Base-by-base conservation (phyloP, 2,113 vertebrate genomes). In the Aphyosemion australe region DNA sequence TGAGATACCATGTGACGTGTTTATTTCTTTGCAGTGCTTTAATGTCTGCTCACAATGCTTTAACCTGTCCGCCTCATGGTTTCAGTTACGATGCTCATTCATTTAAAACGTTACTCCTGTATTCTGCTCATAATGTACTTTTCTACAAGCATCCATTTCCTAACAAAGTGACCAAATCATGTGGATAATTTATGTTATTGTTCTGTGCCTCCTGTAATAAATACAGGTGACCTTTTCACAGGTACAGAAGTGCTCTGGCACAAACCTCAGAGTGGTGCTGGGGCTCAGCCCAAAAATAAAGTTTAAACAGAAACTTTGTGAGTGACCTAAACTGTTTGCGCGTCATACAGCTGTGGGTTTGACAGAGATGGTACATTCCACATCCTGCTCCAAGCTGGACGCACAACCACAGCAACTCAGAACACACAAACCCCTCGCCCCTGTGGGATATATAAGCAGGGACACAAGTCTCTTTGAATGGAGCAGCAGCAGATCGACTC, bases 341-440 rank as follows among this genome's bases (percentile, higher is more conserved):
- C 65, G 16, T 0, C 63, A 5, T 78, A 37, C 69, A 67, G 76
- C 63, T 52, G 72, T 72, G 83, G 74, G 19, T 80, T 77, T 72
- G n/a, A 72, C 42, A 41, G 42, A 79, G 69, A 78, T 66, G 87
- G 63, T 49, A 86, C 74, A 88, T 89, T 91, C 89, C 89, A 82
- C 87, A 90, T 81, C 73, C 74, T 72, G 82, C 20, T 88, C 61
- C 51, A 87, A 78, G 20, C 62, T 73, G 43, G 80, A 67, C 66
- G 11, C 34, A 69, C 78, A 82, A 83, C 85, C 84, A 70, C 62
- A 49, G 18, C 18, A 74, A n/a, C 61, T 26, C 26, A 26, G 26
- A 9, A 46, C 37, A 57, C 61, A 74, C 50, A 69, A 62, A 64
- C 34, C 64, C 72, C 47, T 66, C 7, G n/a, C 37, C 50, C 61